These are phyloP conservation scores for Aphidius gifuensis DNA, from an alignment of 1,140 invertebrate species.

Conservation along the genomic window DNA sequence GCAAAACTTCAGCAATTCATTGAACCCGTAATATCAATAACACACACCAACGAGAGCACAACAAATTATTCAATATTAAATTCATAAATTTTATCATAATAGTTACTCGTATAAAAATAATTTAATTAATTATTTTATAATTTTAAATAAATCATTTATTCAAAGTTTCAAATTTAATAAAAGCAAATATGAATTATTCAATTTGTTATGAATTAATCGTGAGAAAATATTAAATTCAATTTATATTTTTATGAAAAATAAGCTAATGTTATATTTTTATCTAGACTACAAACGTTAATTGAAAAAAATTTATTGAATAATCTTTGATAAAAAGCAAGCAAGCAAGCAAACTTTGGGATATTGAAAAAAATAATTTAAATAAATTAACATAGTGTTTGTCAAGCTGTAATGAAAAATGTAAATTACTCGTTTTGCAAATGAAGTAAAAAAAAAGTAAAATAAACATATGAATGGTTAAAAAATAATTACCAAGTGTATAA, in stretches of 20 bases:
- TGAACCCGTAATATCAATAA: slow-evolving; percentile 58
- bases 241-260: slow-evolving; percentile 25
- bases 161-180: no score
- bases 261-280: no score
- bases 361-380: slow-evolving; percentile 27
- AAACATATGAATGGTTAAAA: neutral
- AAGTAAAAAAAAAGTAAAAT: slow-evolving; percentile 10
- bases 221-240: slow-evolving; percentile 42
- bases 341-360: slow-evolving; percentile 27
- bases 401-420: no score
- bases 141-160: no score
- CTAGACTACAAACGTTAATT: no score
- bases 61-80: slow-evolving; percentile 55
- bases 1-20: slow-evolving; percentile 59
- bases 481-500: neutral
- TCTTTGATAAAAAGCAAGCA: no score
- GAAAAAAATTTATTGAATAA: no score
- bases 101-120: no score
- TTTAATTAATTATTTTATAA: no score
- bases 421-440: no score
- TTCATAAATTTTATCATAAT: slow-evolving; percentile 48
- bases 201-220: slow-evolving; percentile 29
- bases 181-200: slow-evolving; percentile 35
- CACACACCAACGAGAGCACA: slow-evolving; percentile 55
- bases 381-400: no score